phyloP scores from a whole-genome alignment of 2,888 invertebrate species.

The Acanthosepion pharaonis region DNA sequence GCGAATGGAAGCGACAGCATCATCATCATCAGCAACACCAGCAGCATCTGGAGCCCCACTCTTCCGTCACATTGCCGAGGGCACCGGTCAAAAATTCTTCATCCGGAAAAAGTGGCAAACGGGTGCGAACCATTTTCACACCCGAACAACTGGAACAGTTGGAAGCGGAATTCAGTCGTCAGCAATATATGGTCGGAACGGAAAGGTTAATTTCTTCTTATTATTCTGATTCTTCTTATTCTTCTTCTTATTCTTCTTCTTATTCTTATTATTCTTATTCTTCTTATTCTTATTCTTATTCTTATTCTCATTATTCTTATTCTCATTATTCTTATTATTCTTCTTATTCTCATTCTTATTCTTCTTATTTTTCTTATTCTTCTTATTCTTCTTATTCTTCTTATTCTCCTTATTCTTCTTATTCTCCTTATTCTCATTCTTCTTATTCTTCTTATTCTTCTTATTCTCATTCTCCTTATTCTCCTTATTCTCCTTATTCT shows the following conservation, averaged over 20 bases:
- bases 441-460: background rate
- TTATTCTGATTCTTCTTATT: too few relatives aligned
- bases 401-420: background rate
- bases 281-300: background rate
- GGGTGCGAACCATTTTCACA: constrained; percentile 96
- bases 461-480: too few relatives aligned
- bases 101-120: constrained; percentile 79
- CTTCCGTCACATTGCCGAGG: constrained; percentile 24
- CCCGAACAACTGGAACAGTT: constrained; percentile 94
- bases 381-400: too few relatives aligned
- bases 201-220: constrained; percentile 77
- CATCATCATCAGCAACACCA: background rate
- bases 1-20: constrained; percentile 36
- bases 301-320: background rate
- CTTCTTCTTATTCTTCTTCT: background rate
- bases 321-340: too few relatives aligned
- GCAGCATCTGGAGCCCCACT: background rate
- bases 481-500: too few relatives aligned
- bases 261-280: too few relatives aligned
- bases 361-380: too few relatives aligned
- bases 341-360: background rate
- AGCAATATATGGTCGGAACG: constrained; percentile 98
- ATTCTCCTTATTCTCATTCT: too few relatives aligned
- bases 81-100: background rate
- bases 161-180: constrained; percentile 94